A percentile compares a stretch with the other conserved stretches of the same genome.
Conservation (phyloP, 2,888 invertebrate species). For the Pseudococcus longispinus region DNA sequence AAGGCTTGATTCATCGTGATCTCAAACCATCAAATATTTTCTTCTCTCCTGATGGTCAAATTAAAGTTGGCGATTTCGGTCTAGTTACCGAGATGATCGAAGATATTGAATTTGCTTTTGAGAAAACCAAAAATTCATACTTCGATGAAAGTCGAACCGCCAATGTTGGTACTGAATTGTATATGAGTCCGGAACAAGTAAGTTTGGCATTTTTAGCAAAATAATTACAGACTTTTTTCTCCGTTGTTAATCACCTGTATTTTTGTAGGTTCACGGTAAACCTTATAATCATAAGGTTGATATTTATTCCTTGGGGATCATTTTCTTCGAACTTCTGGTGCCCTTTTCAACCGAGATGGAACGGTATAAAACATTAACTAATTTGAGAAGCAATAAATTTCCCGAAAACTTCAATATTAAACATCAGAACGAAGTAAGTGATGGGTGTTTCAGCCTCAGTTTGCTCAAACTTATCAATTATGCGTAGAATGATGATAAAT, state of each 20-base stretch:
- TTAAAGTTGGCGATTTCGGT: conserved; percentile 98
- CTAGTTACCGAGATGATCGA: conserved; percentile 89
- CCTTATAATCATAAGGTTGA: conserved; percentile 91
- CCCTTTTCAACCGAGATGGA: conserved; percentile 93
- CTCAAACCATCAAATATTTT: conserved; percentile 94
- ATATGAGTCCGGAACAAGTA: conserved; percentile 97
- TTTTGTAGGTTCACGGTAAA: conserved; percentile 67
- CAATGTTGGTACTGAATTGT: conserved; percentile 86
- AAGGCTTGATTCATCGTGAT: conserved; percentile 94
- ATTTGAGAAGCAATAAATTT: conserved; percentile 73
- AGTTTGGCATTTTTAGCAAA: not conserved
- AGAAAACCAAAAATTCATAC: conserved; percentile 52
- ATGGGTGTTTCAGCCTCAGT: not conserved
- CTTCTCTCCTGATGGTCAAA: conserved; percentile 85
- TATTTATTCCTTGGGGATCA: conserved; percentile 92
- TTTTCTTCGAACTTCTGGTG: conserved; percentile 89
- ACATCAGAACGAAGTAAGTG: conserved; percentile 75
- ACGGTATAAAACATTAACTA: conserved; percentile 73
- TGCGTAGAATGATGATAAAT: not conserved
- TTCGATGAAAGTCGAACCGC: conserved; percentile 66
- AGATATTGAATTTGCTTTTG: conserved; percentile 60
- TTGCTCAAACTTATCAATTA: not conserved
- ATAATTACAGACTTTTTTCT: not conserved
- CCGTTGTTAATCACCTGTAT: not conserved
- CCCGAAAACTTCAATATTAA: conserved; percentile 72